These are phyloP conservation scores for Suricata suricatta DNA, from an alignment of 2,113 vertebrate species.

Conservation along the genomic window DNA sequence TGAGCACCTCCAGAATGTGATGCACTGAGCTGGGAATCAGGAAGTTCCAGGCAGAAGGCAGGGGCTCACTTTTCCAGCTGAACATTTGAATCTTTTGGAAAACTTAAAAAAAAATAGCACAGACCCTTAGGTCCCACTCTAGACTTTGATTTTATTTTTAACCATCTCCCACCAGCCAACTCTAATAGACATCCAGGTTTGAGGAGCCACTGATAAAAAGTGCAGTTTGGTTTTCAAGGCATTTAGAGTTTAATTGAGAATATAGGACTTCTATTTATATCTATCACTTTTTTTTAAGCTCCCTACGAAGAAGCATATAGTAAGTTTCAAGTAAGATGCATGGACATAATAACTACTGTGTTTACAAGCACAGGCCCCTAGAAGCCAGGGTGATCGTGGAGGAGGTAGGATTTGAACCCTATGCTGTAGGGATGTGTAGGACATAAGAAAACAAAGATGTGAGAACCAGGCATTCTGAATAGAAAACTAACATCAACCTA, in stretches of 20 bases:
- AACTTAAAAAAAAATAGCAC: neutral
- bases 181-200: neutral
- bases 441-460: neutral
- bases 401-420: neutral
- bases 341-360: neutral
- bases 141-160: neutral
- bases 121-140: neutral
- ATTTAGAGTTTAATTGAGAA: neutral
- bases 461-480: neutral
- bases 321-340: neutral
- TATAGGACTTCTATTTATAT: neutral
- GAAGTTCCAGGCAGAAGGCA: neutral
- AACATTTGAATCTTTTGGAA: neutral
- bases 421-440: neutral
- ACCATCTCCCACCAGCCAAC: neutral
- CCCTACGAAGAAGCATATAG: neutral
- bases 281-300: neutral
- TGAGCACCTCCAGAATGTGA: neutral
- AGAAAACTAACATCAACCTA: neutral
- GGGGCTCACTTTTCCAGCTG: neutral
- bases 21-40: neutral
- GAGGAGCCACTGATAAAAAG: neutral
- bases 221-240: neutral
- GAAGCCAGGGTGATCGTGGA: neutral
- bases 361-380: neutral